Conservation (phyloP, 2,113 vertebrate genomes). For the Callocephalon fimbriatum region DNA sequence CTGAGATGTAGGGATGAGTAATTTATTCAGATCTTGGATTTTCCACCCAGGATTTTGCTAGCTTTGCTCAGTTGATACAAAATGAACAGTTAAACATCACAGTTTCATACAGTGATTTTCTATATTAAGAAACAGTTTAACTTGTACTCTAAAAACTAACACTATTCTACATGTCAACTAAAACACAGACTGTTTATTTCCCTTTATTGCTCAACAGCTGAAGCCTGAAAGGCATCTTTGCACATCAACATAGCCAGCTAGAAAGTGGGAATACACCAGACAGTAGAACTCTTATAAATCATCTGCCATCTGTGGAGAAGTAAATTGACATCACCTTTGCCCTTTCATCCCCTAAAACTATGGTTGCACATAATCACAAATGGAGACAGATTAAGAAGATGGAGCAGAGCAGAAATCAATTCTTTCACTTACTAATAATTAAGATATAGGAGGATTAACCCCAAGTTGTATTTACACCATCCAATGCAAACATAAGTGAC, state of each 20-base stretch:
- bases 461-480: slow-evolving; percentile 25
- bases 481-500: slow-evolving; percentile 32
- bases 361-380: slow-evolving; percentile 46
- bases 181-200: neutral
- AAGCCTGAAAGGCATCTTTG: neutral
- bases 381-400: slow-evolving; percentile 49
- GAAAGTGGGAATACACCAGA: neutral
- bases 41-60: neutral
- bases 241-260: neutral
- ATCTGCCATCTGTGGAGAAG: slow-evolving; percentile 44
- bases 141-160: neutral
- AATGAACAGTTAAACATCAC: neutral
- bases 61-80: neutral
- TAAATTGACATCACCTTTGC: slow-evolving; percentile 58
- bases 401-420: slow-evolving; percentile 2
- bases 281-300: slow-evolving; percentile 54
- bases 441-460: slow-evolving; percentile 71
- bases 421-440: slow-evolving; percentile 73
- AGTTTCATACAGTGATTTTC: neutral
- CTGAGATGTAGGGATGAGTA: neutral
- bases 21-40: neutral
- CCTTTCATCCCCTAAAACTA: slow-evolving; percentile 46
- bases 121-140: neutral
- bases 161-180: neutral
- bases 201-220: neutral